phyloP scores from a whole-genome alignment of 2,797 vertebrate species.

The Craterocephalus amniculus region DNA sequence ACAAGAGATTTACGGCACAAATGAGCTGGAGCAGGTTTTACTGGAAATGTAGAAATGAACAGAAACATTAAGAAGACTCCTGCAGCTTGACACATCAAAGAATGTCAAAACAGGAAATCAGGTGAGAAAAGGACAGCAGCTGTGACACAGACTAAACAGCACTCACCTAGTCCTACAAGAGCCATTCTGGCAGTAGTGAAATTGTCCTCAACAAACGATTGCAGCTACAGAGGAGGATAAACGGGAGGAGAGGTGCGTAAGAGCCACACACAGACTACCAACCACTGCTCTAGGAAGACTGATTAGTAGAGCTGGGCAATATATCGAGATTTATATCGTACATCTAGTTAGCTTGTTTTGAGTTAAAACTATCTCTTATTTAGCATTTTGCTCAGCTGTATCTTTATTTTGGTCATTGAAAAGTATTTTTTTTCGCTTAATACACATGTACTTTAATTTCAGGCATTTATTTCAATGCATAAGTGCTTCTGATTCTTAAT shows the following conservation, averaged over 20 bases:
- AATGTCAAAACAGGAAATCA: background rate
- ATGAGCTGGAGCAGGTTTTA: background rate
- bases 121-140: background rate
- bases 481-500: too few relatives aligned
- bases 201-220: conserved; percentile 88
- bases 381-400: too few relatives aligned
- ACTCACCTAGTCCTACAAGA: conserved; percentile 91
- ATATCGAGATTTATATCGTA: too few relatives aligned
- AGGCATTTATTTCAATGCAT: too few relatives aligned
- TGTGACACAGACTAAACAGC: conserved; percentile 9
- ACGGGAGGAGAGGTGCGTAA: conserved; percentile 28
- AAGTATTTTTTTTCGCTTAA: too few relatives aligned
- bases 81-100: background rate
- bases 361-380: too few relatives aligned
- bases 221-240: conserved; percentile 82
- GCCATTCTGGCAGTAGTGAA: conserved; percentile 93
- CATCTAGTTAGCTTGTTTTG: too few relatives aligned
- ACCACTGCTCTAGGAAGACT: background rate
- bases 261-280: conserved; percentile 10
- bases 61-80: background rate
- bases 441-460: too few relatives aligned
- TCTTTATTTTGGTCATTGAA: too few relatives aligned
- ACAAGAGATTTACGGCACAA: conserved; percentile 12
- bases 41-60: background rate
- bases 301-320: too few relatives aligned